Evolutionary conservation across 2,888 invertebrate species (phyloP).

Genomic region (Mythimna impura): DNA sequence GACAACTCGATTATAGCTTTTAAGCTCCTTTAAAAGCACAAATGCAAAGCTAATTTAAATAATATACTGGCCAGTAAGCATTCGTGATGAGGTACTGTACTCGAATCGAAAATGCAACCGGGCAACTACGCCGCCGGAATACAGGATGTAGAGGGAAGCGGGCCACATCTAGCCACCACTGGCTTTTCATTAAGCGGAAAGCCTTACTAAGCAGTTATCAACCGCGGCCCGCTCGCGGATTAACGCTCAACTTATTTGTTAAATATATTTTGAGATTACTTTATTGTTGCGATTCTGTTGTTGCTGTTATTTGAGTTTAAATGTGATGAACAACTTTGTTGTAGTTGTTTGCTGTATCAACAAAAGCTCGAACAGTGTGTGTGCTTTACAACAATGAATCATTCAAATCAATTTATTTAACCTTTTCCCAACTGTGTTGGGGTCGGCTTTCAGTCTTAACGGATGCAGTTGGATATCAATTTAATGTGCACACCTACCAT

Average conservation of each 20-base stretch:
- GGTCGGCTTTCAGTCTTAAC: no score
- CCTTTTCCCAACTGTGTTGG: no score
- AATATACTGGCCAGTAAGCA: constrained; percentile 48
- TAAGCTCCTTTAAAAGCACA: constrained; percentile 28
- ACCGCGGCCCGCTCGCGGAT: constrained; percentile 52
- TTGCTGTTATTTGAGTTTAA: constrained; percentile 37
- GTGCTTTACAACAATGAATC: constrained; percentile 16
- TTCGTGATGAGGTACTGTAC: constrained; percentile 50
- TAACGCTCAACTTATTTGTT: constrained; percentile 61
- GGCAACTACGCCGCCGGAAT: constrained; percentile 41
- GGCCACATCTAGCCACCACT: constrained; percentile 43
- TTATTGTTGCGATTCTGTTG: constrained; percentile 29
- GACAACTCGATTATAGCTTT: constrained; percentile 7
- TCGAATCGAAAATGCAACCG: constrained; percentile 57
- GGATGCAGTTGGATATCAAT: no score
- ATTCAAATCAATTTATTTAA: no score
- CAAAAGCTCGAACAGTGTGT: constrained; percentile 30
- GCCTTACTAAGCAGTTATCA: constrained; percentile 68
- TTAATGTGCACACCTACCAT: no score
- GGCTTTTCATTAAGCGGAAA: constrained; percentile 68
- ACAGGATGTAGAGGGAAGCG: constrained; percentile 50
- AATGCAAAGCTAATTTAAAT: constrained; percentile 46
- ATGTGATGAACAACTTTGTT: constrained; percentile 38
- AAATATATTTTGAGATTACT: constrained; percentile 53
- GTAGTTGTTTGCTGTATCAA: constrained; percentile 19